Base-by-base conservation (phyloP, 30 jellyfish, hydroid and myxozoan species). In the Rhopilema esculentum region DNA sequence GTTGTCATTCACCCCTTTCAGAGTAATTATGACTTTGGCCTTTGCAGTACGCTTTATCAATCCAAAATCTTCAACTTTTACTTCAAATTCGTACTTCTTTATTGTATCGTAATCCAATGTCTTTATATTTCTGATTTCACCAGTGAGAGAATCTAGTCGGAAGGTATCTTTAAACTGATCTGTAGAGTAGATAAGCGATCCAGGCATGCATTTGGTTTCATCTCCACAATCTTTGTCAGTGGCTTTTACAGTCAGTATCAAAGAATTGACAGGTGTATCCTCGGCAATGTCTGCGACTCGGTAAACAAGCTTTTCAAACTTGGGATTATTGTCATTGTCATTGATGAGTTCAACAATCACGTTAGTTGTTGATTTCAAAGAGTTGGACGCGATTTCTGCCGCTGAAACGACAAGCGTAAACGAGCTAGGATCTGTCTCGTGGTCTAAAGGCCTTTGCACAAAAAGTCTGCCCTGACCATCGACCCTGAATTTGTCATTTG, bases 201-300 rank as follows among this genome's bases (percentile, higher is more conserved):
- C 99, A 17, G 97, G 97, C 23, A 93, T 87, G 92, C 99, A 95
- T 1, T 77, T 86, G 63, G 97, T 89, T 1, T 89, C 82, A 48
- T 40, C 70, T 29, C 98, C 89, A 33, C 99, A 95, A 66, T 95
- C 99, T 20, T 87, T 78, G 73, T 95, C 99, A 0, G 97, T 90
- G 1, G 99, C 99, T 4, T 73, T 77, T 4, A 95, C 97, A 9
- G 80, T 90, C 63, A 95, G 22, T 17, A 95, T 27, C 30, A 83
- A 57, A 15, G 91, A 32, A 26, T 96, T 88, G 51, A 90, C 80
- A 1, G 84, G 84, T 1, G 84, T 93, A 61, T 91, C 96, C 69
- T 95, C 99, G 26, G 79, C 78, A 27, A 95, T 85, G 0, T 66
- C 73, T 18, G 92, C 33, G 30, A 89, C 52, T 15, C 93, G 62